phyloP scores from a whole-genome alignment of 2,113 vertebrate species.

The Nestor notabilis region DNA sequence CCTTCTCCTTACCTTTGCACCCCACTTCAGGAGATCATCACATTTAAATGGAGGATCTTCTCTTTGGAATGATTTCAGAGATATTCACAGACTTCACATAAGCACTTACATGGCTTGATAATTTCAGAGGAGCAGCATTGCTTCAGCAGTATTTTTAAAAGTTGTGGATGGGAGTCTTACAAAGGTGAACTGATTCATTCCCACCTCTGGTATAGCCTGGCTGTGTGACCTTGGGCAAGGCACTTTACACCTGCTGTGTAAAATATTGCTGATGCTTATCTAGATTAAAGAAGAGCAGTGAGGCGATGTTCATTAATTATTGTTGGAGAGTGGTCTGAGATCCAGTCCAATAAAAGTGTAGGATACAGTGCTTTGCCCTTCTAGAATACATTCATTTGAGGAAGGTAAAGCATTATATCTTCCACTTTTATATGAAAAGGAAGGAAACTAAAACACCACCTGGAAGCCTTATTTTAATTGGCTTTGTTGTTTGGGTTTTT shows the following conservation, averaged over 20 bases:
- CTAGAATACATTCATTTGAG: background rate
- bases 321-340: background rate
- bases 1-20: background rate
- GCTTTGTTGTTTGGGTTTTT: background rate
- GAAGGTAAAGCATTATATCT: background rate
- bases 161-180: background rate
- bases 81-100: background rate
- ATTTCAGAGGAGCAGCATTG: background rate
- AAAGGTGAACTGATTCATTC: background rate
- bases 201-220: background rate
- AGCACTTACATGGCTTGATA: background rate
- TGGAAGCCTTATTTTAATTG: background rate
- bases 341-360: background rate
- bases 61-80: background rate
- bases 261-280: slow-evolving; percentile 58
- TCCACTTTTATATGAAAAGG: background rate
- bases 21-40: background rate
- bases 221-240: slow-evolving; percentile 28
- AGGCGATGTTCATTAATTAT: slow-evolving; percentile 46
- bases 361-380: slow-evolving; percentile 28
- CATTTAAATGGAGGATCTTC: background rate
- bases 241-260: slow-evolving; percentile 18
- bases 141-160: background rate
- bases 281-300: slow-evolving; percentile 18
- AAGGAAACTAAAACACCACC: background rate